phyloP scores from a whole-genome alignment of 2,888 invertebrate genomes.

The Helicoverpa assulta region DNA sequence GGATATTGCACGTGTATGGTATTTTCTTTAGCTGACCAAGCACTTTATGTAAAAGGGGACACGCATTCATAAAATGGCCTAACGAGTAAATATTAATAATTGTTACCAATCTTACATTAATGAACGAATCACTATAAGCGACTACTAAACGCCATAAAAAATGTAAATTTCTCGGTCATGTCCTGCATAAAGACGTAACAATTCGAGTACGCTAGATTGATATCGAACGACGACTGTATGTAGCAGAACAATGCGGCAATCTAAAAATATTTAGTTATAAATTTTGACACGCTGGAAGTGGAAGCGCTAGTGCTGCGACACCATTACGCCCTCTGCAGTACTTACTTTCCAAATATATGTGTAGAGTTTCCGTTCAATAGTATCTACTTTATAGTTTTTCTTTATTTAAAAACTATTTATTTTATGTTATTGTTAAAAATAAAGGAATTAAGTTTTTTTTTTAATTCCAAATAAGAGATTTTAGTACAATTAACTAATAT shows the following conservation, averaged over 20 bases:
- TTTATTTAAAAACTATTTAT: accelerated
- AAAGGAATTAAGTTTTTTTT: accelerated
- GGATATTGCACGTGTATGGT: slow-evolving; percentile 80
- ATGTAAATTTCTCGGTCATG: slow-evolving; percentile 86
- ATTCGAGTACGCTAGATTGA: slow-evolving; percentile 87
- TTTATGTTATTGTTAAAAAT: neutral
- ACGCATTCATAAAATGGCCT: slow-evolving; percentile 85
- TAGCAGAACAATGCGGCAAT: slow-evolving; percentile 76
- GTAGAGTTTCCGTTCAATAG: slow-evolving; percentile 41
- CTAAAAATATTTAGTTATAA: slow-evolving; percentile 79
- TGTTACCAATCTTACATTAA: slow-evolving; percentile 91
- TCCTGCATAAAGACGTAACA: slow-evolving; percentile 89
- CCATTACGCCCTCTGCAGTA: slow-evolving; percentile 26
- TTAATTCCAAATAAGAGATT: too few relatives aligned
- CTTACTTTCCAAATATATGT: neutral
- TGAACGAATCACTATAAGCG: slow-evolving; percentile 90
- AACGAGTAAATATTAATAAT: slow-evolving; percentile 88
- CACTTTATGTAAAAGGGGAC: slow-evolving; percentile 84
- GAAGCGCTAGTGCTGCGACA: slow-evolving; percentile 71
- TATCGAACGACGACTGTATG: slow-evolving; percentile 89
- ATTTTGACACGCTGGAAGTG: slow-evolving; percentile 68
- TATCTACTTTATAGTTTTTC: neutral
- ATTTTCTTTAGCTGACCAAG: slow-evolving; percentile 79
- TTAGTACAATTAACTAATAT: neutral
- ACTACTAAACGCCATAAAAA: slow-evolving; percentile 90